Base-by-base conservation (phyloP, 2,113 vertebrate species). In the Arvicanthis niloticus region DNA sequence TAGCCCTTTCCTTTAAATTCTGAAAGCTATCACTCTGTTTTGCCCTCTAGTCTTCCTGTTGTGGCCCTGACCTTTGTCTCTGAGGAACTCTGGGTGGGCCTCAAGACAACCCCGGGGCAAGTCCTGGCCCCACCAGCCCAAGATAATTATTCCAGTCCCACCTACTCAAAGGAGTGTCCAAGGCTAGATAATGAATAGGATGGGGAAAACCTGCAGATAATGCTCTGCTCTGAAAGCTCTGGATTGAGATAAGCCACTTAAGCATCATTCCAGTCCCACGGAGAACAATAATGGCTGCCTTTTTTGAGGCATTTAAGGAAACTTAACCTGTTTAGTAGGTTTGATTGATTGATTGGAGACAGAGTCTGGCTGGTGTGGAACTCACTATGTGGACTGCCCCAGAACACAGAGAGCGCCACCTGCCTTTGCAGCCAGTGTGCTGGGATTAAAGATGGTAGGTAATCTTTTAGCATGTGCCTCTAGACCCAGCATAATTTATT, bases 61-160 rank as follows among this genome's bases (percentile, higher is more conserved):
- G 60, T 48, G 86, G 60, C 81, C 75, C 82, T 68, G 92, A 95
- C 68, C 93, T 96, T 93, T 95, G 87, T 34, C 75, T 95, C 51
- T 77, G 90, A 72, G 70, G 31, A 56, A 42, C 80, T 93, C 76
- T n/a, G 45, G 37, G 53, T 67, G 56, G 94, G 87, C 95, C 91
- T 96, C 56, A 19, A 81, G 93, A 78, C 84, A 93, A 80, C 70
- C 73, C 75, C 42, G 86, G 73, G 60, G 85, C 92, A 92, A 22
- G 62, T 77, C 89, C 62, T 34, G 81, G 67, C 60, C 56, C 84
- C 9, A 51, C 42, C 60, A 94, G 51, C 22, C 22, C 77, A 58
- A 87, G 56, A 86, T 97, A 90, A 94, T 90, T 80, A 60, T 77
- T 60, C 92, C 56, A 42, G 12, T 82, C 86, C 85, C 42, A 81